phyloP scores from a whole-genome alignment of 2,888 invertebrate species.

The Meteorus cinctellus region DNA sequence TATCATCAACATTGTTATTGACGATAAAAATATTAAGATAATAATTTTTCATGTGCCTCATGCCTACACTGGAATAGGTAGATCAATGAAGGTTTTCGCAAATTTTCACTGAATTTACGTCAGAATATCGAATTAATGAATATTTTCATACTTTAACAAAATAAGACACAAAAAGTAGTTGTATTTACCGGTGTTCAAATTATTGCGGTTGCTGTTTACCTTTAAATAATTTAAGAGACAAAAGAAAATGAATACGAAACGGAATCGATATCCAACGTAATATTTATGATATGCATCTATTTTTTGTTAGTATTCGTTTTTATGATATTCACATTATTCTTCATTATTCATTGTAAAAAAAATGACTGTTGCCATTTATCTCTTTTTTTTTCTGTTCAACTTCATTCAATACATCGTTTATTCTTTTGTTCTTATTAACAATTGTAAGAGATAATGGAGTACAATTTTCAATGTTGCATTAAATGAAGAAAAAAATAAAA shows the following conservation, averaged over 20 bases:
- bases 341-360: background rate
- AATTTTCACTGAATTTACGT: background rate
- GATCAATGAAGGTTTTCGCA: background rate
- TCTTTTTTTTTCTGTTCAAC: background rate
- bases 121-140: slow-evolving; percentile 3
- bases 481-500: background rate
- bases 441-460: background rate
- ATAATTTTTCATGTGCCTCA: slow-evolving; percentile 22
- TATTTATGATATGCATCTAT: background rate
- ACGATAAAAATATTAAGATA: background rate
- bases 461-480: background rate
- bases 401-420: background rate
- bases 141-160: slow-evolving; percentile 25
- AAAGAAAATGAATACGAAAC: background rate
- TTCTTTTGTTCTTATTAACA: background rate
- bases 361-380: background rate
- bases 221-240: background rate
- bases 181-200: background rate
- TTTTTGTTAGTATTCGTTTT: background rate
- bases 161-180: background rate
- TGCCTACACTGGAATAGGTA: background rate
- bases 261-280: background rate
- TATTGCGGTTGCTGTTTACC: background rate
- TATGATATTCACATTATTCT: background rate
- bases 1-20: background rate